Evolutionary conservation across 2,888 invertebrate genomes (phyloP).

Genomic region (Coenonympha arcania): DNA sequence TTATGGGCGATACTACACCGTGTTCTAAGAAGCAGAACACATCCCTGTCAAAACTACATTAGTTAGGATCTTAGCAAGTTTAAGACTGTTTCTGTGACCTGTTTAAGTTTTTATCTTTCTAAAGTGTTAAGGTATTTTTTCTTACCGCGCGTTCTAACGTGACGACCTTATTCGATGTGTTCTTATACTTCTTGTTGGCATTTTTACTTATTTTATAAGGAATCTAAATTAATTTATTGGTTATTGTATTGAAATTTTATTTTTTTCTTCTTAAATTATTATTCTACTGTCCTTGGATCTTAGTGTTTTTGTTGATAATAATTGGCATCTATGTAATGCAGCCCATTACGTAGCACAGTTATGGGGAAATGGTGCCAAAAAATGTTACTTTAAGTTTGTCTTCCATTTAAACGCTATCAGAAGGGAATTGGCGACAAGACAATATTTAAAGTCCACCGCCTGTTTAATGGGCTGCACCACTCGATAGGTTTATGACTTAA

Average conservation of each 20-base stretch:
- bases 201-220: slow-evolving; percentile 74
- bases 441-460: slow-evolving; percentile 19
- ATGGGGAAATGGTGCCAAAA: slow-evolving; percentile 52
- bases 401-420: slow-evolving; percentile 41
- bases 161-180: slow-evolving; percentile 65
- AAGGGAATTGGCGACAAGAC: slow-evolving; percentile 25
- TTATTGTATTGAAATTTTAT: slow-evolving; percentile 65
- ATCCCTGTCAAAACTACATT: slow-evolving; percentile 71
- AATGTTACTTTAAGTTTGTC: slow-evolving; percentile 46
- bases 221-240: slow-evolving; percentile 75
- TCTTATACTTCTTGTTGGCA: slow-evolving; percentile 74
- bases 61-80: slow-evolving; percentile 72
- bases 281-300: slow-evolving; percentile 52
- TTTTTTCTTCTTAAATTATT: slow-evolving; percentile 66
- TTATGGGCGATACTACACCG: slow-evolving; percentile 57
- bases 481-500: slow-evolving; percentile 25
- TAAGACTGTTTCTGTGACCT: slow-evolving; percentile 76
- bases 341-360: slow-evolving; percentile 50
- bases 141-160: slow-evolving; percentile 38
- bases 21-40: slow-evolving; percentile 73
- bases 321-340: slow-evolving; percentile 65
- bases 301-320: slow-evolving; percentile 53
- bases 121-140: slow-evolving; percentile 57
- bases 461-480: slow-evolving; percentile 39
- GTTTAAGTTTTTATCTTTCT: slow-evolving; percentile 72